Percentiles rank a stretch among this genome's conserved stretches.
phyloP scores from a whole-genome alignment of 2,888 invertebrate species.

The Osedax frankpressi region DNA sequence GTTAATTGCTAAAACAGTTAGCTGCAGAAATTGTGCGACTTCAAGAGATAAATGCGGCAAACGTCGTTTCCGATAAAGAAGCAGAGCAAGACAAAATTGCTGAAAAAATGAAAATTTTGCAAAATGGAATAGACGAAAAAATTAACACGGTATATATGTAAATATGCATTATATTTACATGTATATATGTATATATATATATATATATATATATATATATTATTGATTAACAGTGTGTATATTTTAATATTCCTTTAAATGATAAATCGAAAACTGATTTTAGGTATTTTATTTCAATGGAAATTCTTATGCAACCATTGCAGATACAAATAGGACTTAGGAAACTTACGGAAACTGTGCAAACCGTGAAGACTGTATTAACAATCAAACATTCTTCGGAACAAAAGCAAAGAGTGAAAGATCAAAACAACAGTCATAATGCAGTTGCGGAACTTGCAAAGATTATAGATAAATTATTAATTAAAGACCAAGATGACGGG shows the following conservation, averaged over 20 bases:
- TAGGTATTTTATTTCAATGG: neutral
- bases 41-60: neutral
- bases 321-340: conserved; percentile 39
- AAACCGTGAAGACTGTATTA: conserved; percentile 44
- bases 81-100: too few relatives aligned
- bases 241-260: neutral
- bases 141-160: neutral
- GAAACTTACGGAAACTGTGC: conserved; percentile 42
- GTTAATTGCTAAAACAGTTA: neutral
- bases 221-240: neutral
- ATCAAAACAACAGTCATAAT: neutral
- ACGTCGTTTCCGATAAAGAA: too few relatives aligned
- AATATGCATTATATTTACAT: neutral
- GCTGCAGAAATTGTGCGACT: neutral
- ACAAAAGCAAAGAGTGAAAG: conserved; percentile 30
- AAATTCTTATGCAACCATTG: neutral
- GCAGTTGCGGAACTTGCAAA: neutral
- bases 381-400: conserved; percentile 46
- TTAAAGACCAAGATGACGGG: neutral
- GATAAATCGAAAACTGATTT: neutral
- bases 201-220: neutral
- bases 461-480: neutral
- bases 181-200: neutral
- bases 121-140: too few relatives aligned
- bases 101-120: too few relatives aligned